phyloP scores from a whole-genome alignment of 2,888 invertebrate genomes.

The Diaperis boleti region DNA sequence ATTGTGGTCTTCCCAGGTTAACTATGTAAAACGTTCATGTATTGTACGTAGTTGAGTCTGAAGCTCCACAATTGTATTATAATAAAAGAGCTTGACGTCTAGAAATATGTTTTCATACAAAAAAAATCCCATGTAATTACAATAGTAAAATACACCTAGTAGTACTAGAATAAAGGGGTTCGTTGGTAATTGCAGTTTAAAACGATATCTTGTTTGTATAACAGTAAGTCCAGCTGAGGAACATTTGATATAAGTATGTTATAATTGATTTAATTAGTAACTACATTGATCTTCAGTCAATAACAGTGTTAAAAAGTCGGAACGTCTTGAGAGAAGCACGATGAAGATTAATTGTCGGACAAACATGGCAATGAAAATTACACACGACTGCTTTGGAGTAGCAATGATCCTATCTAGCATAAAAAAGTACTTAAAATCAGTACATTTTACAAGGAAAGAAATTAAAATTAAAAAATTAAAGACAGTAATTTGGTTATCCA shows the following conservation, averaged over 20 bases:
- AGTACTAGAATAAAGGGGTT: background rate
- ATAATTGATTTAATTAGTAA: too few relatives aligned
- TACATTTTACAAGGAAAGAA: too few relatives aligned
- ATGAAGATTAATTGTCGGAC: conserved; percentile 23
- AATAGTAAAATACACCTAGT: background rate
- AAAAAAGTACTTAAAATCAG: too few relatives aligned
- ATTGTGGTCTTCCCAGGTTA: background rate
- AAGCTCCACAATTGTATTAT: too few relatives aligned
- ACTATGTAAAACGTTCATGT: background rate
- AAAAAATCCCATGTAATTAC: background rate
- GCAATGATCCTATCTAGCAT: too few relatives aligned
- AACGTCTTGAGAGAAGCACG: conserved; percentile 14
- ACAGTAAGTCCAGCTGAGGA: background rate
- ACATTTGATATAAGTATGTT: too few relatives aligned
- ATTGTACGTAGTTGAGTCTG: too few relatives aligned
- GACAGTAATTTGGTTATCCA: too few relatives aligned
- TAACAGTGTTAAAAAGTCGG: too few relatives aligned
- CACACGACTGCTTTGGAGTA: too few relatives aligned
- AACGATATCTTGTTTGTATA: conserved; percentile 9
- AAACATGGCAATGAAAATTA: conserved; percentile 19
- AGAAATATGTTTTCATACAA: background rate
- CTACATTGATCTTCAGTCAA: too few relatives aligned
- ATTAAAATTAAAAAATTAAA: too few relatives aligned
- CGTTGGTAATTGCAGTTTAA: conserved; percentile 5
- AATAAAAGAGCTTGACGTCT: background rate